Evolutionary conservation across 2,113 vertebrate species (phyloP).

Genomic region (Colossoma macropomum): DNA sequence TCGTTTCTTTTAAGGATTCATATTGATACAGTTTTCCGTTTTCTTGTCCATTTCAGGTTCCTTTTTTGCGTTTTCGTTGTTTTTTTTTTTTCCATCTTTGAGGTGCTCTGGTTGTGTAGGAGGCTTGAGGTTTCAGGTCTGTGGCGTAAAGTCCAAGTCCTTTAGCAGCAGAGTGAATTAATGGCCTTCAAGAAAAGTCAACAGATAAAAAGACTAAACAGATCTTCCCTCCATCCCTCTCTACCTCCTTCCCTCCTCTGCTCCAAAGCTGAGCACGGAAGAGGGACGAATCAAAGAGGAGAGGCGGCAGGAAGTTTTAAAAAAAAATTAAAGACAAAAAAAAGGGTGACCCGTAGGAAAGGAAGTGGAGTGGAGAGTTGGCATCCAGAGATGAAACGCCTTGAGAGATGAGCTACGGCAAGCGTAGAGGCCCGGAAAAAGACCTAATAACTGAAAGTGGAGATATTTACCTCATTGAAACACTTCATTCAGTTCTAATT

Average conservation of each 20-base stretch:
- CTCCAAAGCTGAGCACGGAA: constrained; percentile 59
- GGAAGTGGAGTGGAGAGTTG: constrained; percentile 34
- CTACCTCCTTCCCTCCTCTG: constrained; percentile 45
- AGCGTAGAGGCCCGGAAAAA: constrained; percentile 16
- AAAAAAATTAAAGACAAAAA: constrained; percentile 17
- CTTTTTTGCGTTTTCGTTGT: constrained; percentile 37
- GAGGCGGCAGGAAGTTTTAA: constrained; percentile 23
- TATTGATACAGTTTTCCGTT: constrained; percentile 6
- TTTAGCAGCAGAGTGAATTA: constrained; percentile 79
- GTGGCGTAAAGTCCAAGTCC: constrained; percentile 78
- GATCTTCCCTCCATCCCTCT: constrained; percentile 35
- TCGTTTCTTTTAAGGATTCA: constrained; percentile 32
- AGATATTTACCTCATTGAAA: constrained; percentile 47
- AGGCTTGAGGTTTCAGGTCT: constrained; percentile 82
- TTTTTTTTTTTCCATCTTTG: constrained; percentile 48
- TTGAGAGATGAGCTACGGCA: constrained; percentile 28
- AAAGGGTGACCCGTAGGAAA: constrained; percentile 30
- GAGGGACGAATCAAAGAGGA: constrained; percentile 35
- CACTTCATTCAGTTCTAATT: constrained; percentile 36
- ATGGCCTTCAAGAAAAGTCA: constrained; percentile 74
- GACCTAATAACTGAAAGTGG: constrained; percentile 34
- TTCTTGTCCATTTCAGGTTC: constrained; percentile 3
- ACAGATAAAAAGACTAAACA: constrained; percentile 62
- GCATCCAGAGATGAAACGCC: constrained; percentile 47
- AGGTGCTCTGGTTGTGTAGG: constrained; percentile 69